A percentile compares a stretch with the other conserved stretches of the same genome.
Evolutionary conservation across 2,113 vertebrate genomes (phyloP).

Genomic region (Apeltes quadracus): DNA sequence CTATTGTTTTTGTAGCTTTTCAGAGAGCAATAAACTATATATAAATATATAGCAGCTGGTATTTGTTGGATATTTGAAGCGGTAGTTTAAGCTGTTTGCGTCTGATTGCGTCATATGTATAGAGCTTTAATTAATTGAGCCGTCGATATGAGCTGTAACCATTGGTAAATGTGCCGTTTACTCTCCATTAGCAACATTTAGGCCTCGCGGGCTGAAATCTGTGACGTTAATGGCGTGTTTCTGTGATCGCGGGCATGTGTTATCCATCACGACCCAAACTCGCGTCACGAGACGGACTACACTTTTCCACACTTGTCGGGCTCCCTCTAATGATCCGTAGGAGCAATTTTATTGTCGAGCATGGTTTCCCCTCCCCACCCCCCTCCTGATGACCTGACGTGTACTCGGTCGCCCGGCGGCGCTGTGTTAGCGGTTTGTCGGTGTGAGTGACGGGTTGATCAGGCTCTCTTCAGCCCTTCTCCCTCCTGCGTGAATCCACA

Average conservation of each 20-base stretch:
- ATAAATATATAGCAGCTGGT: not conserved
- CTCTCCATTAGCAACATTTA: conserved; percentile 15
- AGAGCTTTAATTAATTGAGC: not conserved
- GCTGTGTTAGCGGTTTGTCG: conserved; percentile 15
- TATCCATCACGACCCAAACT: conserved; percentile 70
- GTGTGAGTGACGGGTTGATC: conserved; percentile 51
- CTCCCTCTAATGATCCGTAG: conserved; percentile 64
- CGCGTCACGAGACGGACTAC: conserved; percentile 67
- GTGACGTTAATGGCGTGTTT: conserved; percentile 45
- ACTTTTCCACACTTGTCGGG: conserved; percentile 62
- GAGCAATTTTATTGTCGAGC: conserved; percentile 67
- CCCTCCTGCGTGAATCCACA: conserved; percentile 33
- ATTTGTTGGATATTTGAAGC: not conserved
- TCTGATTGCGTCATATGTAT: not conserved
- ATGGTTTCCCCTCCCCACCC: conserved; percentile 50
- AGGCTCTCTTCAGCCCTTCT: conserved; percentile 20
- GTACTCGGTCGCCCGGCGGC: conserved; percentile 62
- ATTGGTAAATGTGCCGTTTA: conserved; percentile 23
- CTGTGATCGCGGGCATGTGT: conserved; percentile 69
- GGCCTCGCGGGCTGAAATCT: not conserved
- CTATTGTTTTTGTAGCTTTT: not conserved
- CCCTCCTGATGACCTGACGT: conserved; percentile 46
- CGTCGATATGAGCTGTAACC: conserved; percentile 1
- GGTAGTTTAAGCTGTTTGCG: not conserved
- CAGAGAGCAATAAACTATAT: not conserved